These are phyloP conservation scores for Oryzias javanicus DNA, from an alignment of 2,113 vertebrate genomes.

Conservation along the genomic window DNA sequence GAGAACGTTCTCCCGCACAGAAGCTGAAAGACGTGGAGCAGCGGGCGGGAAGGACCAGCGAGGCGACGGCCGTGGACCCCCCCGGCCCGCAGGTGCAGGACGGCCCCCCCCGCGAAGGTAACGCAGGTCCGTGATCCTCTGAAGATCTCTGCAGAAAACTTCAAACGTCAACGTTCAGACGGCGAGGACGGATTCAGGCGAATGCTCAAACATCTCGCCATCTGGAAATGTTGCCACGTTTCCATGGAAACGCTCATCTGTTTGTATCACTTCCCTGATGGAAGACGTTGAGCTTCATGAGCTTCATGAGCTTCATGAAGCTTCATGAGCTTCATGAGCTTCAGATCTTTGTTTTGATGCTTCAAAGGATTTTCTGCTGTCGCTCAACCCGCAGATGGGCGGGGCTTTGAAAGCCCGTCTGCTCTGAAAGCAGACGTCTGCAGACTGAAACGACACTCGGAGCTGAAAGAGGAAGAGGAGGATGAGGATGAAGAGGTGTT, in stretches of 20 bases:
- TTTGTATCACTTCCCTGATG: no score
- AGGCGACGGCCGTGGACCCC: slow-evolving; percentile 49
- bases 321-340: neutral
- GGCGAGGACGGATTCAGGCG: no score
- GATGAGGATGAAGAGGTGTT: slow-evolving; percentile 59
- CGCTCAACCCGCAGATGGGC: slow-evolving; percentile 32
- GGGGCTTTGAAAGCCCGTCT: slow-evolving; percentile 57
- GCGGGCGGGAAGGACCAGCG: slow-evolving; percentile 34
- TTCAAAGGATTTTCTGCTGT: neutral
- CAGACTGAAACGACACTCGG: slow-evolving; percentile 18
- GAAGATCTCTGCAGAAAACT: no score
- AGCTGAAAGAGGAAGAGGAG: slow-evolving; percentile 54
- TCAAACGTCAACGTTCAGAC: no score
- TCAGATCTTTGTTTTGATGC: neutral
- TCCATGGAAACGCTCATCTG: no score
- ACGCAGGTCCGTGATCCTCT: no score
- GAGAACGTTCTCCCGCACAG: slow-evolving; percentile 58
- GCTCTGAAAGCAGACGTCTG: slow-evolving; percentile 46
- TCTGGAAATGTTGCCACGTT: no score
- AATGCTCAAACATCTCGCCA: no score
- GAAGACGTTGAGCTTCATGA: no score
- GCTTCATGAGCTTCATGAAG: no score
- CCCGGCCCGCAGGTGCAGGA: slow-evolving; percentile 66
- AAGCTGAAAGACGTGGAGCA: slow-evolving; percentile 69
- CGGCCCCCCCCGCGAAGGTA: no score